Conservation (phyloP, 2,113 vertebrate species). For the Zosterops lateralis region DNA sequence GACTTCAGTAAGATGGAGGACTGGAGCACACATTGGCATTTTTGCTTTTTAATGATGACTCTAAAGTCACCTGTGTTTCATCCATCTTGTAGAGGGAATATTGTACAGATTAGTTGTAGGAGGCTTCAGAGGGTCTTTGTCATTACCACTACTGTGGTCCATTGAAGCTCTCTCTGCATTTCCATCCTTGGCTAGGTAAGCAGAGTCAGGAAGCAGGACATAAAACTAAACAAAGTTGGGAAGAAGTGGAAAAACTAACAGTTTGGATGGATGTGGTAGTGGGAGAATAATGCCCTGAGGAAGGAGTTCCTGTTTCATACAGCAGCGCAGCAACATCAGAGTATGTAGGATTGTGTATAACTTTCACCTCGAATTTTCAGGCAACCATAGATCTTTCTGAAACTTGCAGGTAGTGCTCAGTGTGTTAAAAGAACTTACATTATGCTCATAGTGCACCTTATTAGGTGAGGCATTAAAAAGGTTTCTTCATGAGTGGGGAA, state of each 20-base stretch:
- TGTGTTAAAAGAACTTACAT: not conserved
- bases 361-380: not conserved
- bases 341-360: accelerated
- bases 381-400: not conserved
- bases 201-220: not conserved
- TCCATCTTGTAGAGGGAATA: not conserved
- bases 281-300: not conserved
- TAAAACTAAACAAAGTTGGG: not conserved
- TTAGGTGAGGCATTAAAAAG: not conserved
- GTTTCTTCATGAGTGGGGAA: not conserved
- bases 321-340: not conserved
- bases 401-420: not conserved
- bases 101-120: not conserved
- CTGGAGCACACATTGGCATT: not conserved
- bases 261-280: not conserved
- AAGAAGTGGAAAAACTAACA: not conserved
- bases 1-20: not conserved
- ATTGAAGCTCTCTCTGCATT: not conserved
- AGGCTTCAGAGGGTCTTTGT: not conserved
- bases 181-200: not conserved
- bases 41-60: not conserved
- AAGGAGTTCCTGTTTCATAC: not conserved
- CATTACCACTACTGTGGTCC: not conserved
- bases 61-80: not conserved
- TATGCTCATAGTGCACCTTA: not conserved